phyloP scores from a whole-genome alignment of 2,888 invertebrate species.

The Scaptomyza reducta region DNA sequence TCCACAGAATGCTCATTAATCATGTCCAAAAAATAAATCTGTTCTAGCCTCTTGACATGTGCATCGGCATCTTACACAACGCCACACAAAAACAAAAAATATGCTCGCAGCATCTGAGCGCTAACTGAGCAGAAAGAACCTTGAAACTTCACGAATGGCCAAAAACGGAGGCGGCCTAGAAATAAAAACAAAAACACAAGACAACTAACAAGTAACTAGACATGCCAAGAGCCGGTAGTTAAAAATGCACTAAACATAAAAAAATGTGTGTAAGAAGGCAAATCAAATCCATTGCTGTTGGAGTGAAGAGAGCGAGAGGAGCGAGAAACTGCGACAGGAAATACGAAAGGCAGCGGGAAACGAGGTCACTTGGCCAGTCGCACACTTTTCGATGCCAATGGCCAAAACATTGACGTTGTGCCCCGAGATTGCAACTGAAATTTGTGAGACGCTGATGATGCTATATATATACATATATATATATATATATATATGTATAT shows the following conservation, averaged over 20 bases:
- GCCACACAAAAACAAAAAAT: constrained; percentile 7
- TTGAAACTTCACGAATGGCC: constrained; percentile 61
- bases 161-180: constrained; percentile 48
- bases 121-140: constrained; percentile 50
- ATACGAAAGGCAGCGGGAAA: constrained; percentile 61
- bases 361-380: constrained; percentile 56
- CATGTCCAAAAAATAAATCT: constrained; percentile 40
- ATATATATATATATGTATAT: too few species aligned
- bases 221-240: constrained; percentile 20
- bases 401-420: constrained; percentile 61
- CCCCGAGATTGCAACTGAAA: constrained; percentile 27
- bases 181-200: constrained; percentile 13
- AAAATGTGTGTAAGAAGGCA: constrained; percentile 22
- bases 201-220: constrained; percentile 14
- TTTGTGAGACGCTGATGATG: constrained; percentile 18
- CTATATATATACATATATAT: neutral
- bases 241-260: constrained; percentile 24
- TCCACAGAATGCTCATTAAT: constrained; percentile 37
- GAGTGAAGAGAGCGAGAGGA: constrained; percentile 32
- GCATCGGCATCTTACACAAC: constrained; percentile 50
- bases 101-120: constrained; percentile 13
- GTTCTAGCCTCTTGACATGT: constrained; percentile 48
- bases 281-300: constrained; percentile 24
- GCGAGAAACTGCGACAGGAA: constrained; percentile 53
- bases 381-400: constrained; percentile 63